phyloP scores from a whole-genome alignment of 2,113 vertebrate genomes.

The Mastomys coucha region DNA sequence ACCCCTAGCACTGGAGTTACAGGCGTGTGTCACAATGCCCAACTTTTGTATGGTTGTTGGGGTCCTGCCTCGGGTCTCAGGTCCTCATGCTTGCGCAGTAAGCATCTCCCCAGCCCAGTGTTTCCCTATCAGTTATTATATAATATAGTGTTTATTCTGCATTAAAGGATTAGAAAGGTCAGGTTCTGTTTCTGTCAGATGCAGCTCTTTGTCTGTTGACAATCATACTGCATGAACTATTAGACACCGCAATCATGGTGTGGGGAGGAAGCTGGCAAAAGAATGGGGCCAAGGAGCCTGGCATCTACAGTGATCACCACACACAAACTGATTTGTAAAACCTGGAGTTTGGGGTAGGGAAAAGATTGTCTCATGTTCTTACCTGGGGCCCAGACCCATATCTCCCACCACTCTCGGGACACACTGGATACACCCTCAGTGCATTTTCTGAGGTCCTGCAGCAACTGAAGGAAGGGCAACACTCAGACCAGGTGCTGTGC shows the following conservation, averaged over 20 bases:
- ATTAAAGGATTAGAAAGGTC: conserved; percentile 20
- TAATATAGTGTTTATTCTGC: no score
- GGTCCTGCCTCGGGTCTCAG: not conserved
- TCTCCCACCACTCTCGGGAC: not conserved
- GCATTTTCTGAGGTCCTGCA: not conserved
- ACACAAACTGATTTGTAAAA: not conserved
- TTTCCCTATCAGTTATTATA: no score
- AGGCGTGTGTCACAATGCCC: rapidly evolving
- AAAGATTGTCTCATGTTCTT: not conserved
- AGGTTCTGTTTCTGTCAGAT: conserved; percentile 8
- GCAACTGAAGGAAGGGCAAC: not conserved
- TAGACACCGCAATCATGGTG: not conserved
- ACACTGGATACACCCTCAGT: not conserved
- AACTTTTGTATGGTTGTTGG: not conserved
- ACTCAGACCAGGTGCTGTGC: not conserved
- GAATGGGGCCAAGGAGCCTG: not conserved
- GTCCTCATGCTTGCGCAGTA: not conserved
- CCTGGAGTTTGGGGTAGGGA: not conserved
- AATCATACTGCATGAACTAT: conserved; percentile 8
- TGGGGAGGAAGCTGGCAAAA: not conserved
- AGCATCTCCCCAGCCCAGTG: not conserved
- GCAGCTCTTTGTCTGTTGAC: not conserved
- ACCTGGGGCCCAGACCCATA: not conserved
- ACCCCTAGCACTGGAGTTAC: not conserved
- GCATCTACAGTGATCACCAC: not conserved